These are phyloP conservation scores for Drosophila guanche DNA, from an alignment of 1,140 invertebrate genomes.

Conservation along the genomic window DNA sequence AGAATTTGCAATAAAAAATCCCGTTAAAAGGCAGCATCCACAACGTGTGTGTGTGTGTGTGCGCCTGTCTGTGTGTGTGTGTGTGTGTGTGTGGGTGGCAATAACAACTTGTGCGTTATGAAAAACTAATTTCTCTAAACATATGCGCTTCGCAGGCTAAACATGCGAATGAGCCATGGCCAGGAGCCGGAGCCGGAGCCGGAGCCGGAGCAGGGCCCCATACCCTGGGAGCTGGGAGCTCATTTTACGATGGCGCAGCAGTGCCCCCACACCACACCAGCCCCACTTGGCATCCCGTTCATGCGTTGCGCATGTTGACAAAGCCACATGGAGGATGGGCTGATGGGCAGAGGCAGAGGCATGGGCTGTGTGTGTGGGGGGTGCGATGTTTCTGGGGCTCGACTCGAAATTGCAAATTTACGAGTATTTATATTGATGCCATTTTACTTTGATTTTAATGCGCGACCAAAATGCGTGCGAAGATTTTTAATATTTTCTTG, in stretches of 20 bases:
- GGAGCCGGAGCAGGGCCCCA: not conserved
- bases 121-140: slow-evolving; percentile 83
- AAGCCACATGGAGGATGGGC: slow-evolving; percentile 11
- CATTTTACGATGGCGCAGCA: slow-evolving; percentile 60
- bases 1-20: slow-evolving; percentile 83
- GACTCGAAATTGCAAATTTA: slow-evolving; percentile 78
- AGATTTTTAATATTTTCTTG: slow-evolving; percentile 76
- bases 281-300: slow-evolving; percentile 9
- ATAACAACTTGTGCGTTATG: slow-evolving; percentile 83
- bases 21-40: slow-evolving; percentile 69
- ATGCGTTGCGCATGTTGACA: slow-evolving; percentile 51
- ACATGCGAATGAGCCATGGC: slow-evolving; percentile 35
- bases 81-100: slow-evolving; percentile 49
- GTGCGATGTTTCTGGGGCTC: slow-evolving; percentile 15
- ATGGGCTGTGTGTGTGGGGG: not conserved
- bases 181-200: not conserved
- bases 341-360: not conserved
- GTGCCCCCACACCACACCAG: not conserved
- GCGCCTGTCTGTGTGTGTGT: slow-evolving; percentile 4
- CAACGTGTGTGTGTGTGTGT: slow-evolving; percentile 1
- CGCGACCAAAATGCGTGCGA: slow-evolving; percentile 73
- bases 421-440: slow-evolving; percentile 83
- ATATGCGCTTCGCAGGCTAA: slow-evolving; percentile 76
- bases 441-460: slow-evolving; percentile 83
- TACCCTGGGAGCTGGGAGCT: slow-evolving; percentile 3